These are phyloP conservation scores for Ylistrum balloti DNA, from an alignment of 1,140 invertebrate genomes.

Conservation along the genomic window DNA sequence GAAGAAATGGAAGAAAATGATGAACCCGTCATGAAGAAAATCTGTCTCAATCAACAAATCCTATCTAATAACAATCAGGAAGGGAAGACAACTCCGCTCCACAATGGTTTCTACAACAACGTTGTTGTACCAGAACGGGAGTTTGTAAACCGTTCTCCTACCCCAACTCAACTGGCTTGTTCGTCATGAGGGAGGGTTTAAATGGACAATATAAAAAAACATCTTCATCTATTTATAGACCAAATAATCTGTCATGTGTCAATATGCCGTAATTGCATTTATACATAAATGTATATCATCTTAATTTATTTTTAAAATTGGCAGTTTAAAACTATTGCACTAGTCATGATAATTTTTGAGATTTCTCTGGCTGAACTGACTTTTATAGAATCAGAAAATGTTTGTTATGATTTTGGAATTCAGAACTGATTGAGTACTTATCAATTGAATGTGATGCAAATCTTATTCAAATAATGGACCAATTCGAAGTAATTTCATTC, in stretches of 20 bases:
- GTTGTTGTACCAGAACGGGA: background rate
- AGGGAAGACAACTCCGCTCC: background rate
- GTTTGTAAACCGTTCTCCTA: background rate
- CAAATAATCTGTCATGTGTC: background rate
- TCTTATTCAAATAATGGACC: background rate
- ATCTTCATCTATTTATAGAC: slow-evolving; percentile 26
- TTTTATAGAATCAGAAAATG: too few species aligned
- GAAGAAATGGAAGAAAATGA: slow-evolving; percentile 58
- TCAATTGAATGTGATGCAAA: background rate
- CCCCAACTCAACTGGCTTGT: background rate
- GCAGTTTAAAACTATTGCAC: background rate
- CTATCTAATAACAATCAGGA: background rate
- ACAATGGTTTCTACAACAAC: slow-evolving; percentile 9
- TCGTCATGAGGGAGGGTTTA: background rate
- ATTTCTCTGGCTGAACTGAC: too few species aligned
- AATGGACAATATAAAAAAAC: background rate
- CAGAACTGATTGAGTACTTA: background rate
- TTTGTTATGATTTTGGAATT: background rate
- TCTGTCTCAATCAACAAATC: slow-evolving; percentile 2
- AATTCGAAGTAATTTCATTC: background rate
- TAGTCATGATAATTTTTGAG: slow-evolving; percentile 20
- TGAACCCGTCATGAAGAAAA: background rate
- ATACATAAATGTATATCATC: too few species aligned
- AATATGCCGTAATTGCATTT: background rate
- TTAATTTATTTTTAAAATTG: background rate